These are phyloP conservation scores for Eclectus roratus DNA, from an alignment of 2,113 vertebrate genomes.

Conservation along the genomic window DNA sequence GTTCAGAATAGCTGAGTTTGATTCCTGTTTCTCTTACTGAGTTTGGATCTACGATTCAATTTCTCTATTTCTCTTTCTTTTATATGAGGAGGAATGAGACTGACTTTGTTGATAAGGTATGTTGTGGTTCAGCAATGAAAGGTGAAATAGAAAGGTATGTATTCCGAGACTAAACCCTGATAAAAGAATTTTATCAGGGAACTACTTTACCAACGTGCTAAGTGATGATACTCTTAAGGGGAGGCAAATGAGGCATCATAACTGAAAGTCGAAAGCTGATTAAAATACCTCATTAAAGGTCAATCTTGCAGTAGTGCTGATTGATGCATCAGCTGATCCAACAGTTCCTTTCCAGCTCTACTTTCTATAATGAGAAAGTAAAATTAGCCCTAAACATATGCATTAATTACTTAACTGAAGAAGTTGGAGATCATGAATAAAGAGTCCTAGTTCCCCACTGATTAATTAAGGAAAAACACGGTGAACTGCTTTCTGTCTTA, in stretches of 20 bases:
- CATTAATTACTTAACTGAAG: slow-evolving; percentile 47
- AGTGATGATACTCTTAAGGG: neutral
- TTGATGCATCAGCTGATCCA: slow-evolving; percentile 58
- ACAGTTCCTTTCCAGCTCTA: neutral
- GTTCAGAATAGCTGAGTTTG: neutral
- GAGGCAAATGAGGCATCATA: slow-evolving; percentile 30
- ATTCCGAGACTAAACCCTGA: neutral
- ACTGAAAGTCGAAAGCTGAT: slow-evolving; percentile 40
- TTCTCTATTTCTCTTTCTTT: neutral
- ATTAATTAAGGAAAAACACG: neutral
- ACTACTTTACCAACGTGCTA: neutral
- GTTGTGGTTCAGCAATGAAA: neutral
- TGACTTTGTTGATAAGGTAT: neutral
- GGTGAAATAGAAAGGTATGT: neutral
- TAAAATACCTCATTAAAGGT: slow-evolving; percentile 59
- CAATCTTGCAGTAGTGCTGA: slow-evolving; percentile 19
- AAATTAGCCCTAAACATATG: slow-evolving; percentile 44
- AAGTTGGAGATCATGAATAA: neutral
- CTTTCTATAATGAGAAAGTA: slow-evolving; percentile 50
- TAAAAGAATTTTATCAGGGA: neutral
- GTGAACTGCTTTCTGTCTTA: neutral
- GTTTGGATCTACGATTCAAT: neutral
- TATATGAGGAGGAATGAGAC: neutral
- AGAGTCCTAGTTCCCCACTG: neutral
- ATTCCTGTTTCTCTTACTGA: neutral